phyloP scores from a whole-genome alignment of 2,888 invertebrate species.

The Macrosiphum euphorbiae region DNA sequence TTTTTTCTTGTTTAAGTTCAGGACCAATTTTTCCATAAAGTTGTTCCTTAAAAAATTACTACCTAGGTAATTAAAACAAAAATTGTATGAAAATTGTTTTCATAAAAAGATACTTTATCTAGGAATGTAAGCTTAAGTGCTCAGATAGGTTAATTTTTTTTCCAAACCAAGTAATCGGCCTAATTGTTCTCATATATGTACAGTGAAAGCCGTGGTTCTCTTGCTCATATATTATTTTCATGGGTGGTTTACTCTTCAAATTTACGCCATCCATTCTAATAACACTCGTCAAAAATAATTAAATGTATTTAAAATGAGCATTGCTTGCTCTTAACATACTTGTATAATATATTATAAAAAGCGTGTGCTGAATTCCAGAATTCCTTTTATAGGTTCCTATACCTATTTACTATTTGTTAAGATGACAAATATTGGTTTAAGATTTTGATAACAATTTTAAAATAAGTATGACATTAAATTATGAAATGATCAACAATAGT shows the following conservation, averaged over 20 bases:
- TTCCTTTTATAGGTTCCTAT: not conserved
- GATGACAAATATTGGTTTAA: not conserved
- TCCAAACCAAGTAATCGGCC: constrained; percentile 49
- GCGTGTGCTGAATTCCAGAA: not conserved
- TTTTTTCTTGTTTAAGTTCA: not conserved
- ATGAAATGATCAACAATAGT: not conserved
- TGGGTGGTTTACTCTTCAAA: constrained; percentile 34
- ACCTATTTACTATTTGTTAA: not conserved
- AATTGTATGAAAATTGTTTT: constrained; percentile 35
- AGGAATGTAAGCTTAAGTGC: constrained; percentile 10
- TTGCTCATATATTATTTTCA: constrained; percentile 47
- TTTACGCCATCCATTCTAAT: constrained; percentile 37
- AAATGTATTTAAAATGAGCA: not conserved
- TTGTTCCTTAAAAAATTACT: not conserved
- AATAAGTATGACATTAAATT: not conserved
- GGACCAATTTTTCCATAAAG: not conserved
- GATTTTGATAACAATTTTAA: not conserved
- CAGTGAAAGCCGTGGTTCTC: constrained; percentile 44
- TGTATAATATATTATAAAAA: not conserved
- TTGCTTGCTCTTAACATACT: not conserved
- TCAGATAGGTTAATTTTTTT: constrained; percentile 53
- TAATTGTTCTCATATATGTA: constrained; percentile 52
- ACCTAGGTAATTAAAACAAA: constrained; percentile 32
- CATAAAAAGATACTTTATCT: constrained; percentile 38
- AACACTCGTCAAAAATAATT: not conserved